These are phyloP conservation scores for Chromis chromis DNA, from an alignment of 2,797 vertebrate genomes.

Conservation along the genomic window DNA sequence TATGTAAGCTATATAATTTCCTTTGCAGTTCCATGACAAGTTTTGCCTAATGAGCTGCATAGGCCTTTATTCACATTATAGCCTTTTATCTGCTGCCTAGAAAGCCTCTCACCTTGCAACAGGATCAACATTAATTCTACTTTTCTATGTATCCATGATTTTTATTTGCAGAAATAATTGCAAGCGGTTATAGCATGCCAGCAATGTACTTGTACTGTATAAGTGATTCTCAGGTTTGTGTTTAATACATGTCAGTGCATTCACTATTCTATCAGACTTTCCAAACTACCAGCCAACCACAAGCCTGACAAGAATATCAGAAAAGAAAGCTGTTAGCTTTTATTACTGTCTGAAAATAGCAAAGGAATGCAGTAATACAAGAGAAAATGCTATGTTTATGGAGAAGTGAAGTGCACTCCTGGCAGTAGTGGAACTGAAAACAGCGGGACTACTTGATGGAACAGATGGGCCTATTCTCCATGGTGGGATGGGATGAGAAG, in stretches of 20 bases:
- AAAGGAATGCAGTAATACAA: conserved; percentile 12
- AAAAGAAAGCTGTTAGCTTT: background rate
- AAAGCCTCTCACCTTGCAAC: background rate
- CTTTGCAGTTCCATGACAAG: background rate
- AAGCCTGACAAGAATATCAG: background rate
- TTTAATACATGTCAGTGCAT: background rate
- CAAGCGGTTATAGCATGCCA: background rate
- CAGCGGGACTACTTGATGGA: conserved; percentile 44
- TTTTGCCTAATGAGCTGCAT: background rate
- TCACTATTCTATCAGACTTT: background rate
- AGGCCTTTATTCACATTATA: background rate
- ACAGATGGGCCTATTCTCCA: conserved; percentile 59
- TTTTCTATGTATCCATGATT: background rate
- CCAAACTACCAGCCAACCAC: background rate
- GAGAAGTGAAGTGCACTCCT: conserved; percentile 34
- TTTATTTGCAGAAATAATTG: background rate
- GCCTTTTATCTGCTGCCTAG: background rate
- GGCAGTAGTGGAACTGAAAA: conserved; percentile 46
- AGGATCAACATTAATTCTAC: background rate
- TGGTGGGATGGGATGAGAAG: conserved; percentile 4
- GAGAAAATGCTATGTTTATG: conserved; percentile 11
- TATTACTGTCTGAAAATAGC: background rate
- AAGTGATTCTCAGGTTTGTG: background rate
- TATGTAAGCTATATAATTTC: background rate
- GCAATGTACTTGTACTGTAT: background rate